Percentiles rank a stretch among this genome's conserved stretches.
These are phyloP conservation scores for Elgaria multicarinata DNA, from an alignment of 2,113 vertebrate genomes.

Conservation along the genomic window DNA sequence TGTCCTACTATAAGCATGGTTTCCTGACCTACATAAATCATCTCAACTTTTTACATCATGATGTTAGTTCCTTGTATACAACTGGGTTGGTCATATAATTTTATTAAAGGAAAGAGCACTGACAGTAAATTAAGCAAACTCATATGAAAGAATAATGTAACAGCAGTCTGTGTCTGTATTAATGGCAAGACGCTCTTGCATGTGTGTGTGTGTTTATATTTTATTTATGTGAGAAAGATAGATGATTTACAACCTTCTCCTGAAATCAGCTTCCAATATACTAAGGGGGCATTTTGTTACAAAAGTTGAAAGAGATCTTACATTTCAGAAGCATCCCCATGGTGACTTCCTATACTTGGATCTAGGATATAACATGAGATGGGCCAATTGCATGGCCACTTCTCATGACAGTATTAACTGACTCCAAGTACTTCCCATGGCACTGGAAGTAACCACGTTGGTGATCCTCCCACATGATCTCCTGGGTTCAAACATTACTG, in stretches of 20 bases:
- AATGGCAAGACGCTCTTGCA: not conserved
- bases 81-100: conserved; percentile 24
- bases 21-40: conserved; percentile 67
- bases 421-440: not conserved
- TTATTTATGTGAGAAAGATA: not conserved
- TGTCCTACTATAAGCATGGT: conserved; percentile 48
- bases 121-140: conserved; percentile 17
- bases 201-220: not conserved
- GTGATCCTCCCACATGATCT: not conserved
- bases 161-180: not conserved
- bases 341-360: not conserved
- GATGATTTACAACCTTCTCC: not conserved
- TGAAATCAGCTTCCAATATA: not conserved
- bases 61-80: conserved; percentile 37
- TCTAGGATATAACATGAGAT: not conserved
- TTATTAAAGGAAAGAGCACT: not conserved
- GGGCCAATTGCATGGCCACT: not conserved
- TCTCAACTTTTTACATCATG: conserved; percentile 42
- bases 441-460: not conserved
- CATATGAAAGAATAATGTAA: not conserved
- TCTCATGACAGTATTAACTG: not conserved
- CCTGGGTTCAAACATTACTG: no score
- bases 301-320: not conserved
- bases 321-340: not conserved
- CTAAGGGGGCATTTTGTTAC: not conserved